These are phyloP conservation scores for Notamacropus eugenii DNA, from an alignment of 2,797 vertebrate species.

Conservation along the genomic window DNA sequence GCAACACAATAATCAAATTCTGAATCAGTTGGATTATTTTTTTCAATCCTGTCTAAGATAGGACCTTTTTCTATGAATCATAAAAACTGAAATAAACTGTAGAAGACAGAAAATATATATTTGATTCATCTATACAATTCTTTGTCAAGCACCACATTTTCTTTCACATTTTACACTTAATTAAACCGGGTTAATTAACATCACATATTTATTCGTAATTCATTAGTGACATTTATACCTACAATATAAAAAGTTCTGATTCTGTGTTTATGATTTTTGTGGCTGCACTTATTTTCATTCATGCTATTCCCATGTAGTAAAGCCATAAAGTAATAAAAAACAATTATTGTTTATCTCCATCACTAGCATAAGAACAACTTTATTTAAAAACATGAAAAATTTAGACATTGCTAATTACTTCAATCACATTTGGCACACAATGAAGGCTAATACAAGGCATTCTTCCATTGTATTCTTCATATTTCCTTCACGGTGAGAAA, in stretches of 20 bases:
- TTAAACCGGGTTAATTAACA: slow-evolving; percentile 69
- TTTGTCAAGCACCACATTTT: slow-evolving; percentile 16
- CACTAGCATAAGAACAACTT: slow-evolving; percentile 47
- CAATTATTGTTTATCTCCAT: slow-evolving; percentile 70
- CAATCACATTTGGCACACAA: slow-evolving; percentile 66
- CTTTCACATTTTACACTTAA: slow-evolving; percentile 58
- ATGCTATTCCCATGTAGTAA: slow-evolving; percentile 70
- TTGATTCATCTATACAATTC: slow-evolving; percentile 46
- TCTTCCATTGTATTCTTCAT: slow-evolving; percentile 75
- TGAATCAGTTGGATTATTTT: background rate
- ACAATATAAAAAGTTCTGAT: slow-evolving; percentile 5
- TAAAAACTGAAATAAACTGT: background rate
- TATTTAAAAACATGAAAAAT: slow-evolving; percentile 76
- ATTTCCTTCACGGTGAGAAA: slow-evolving; percentile 77
- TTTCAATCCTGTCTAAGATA: background rate
- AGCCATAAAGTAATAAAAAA: slow-evolving; percentile 71
- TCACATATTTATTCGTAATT: slow-evolving; percentile 76
- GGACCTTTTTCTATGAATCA: background rate
- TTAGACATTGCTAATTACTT: slow-evolving; percentile 68
- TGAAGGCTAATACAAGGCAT: slow-evolving; percentile 57
- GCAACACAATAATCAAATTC: background rate
- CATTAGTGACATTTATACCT: slow-evolving; percentile 75
- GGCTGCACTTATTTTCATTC: slow-evolving; percentile 49
- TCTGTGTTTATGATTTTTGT: slow-evolving; percentile 72
- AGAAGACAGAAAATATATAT: background rate